Percentiles rank a stretch among this genome's conserved stretches.
phyloP scores from a whole-genome alignment of 1,140 invertebrate genomes.

The Lordiphosa collinella region DNA sequence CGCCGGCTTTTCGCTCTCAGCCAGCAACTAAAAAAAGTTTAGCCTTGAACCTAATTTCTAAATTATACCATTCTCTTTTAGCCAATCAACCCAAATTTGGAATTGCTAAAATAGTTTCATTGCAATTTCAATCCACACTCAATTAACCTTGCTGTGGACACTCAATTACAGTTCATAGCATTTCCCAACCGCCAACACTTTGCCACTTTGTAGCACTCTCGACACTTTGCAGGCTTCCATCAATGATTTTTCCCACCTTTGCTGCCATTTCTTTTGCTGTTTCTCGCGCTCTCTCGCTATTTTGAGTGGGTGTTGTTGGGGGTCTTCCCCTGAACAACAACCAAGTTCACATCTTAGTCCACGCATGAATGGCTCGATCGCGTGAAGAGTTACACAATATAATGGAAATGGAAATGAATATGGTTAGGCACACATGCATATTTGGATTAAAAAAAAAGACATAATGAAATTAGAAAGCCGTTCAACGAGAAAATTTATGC shows the following conservation, averaged over 20 bases:
- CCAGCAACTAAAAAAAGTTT: too few species aligned
- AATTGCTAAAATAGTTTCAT: too few species aligned
- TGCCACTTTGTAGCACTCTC: slow-evolving; percentile 14
- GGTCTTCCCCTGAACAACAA: slow-evolving; percentile 1
- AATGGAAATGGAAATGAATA: slow-evolving; percentile 32
- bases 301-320: too few species aligned
- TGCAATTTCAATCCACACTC: slow-evolving; percentile 13
- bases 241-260: slow-evolving; percentile 43
- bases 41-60: too few species aligned
- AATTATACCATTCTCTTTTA: too few species aligned
- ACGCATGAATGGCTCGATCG: slow-evolving; percentile 69
- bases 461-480: slow-evolving; percentile 69
- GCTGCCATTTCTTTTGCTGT: not conserved
- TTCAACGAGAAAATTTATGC: slow-evolving; percentile 63
- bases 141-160: slow-evolving; percentile 57
- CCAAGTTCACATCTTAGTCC: slow-evolving; percentile 46
- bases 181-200: slow-evolving; percentile 23
- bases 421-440: slow-evolving; percentile 24
- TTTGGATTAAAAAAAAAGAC: slow-evolving; percentile 36
- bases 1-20: too few species aligned
- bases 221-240: slow-evolving; percentile 51
- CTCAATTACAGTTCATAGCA: slow-evolving; percentile 44
- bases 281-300: not conserved
- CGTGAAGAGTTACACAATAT: slow-evolving; percentile 69
- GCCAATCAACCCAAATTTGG: too few species aligned